Conservation (phyloP, 2,113 vertebrate species). For the Pteruthius melanotis region DNA sequence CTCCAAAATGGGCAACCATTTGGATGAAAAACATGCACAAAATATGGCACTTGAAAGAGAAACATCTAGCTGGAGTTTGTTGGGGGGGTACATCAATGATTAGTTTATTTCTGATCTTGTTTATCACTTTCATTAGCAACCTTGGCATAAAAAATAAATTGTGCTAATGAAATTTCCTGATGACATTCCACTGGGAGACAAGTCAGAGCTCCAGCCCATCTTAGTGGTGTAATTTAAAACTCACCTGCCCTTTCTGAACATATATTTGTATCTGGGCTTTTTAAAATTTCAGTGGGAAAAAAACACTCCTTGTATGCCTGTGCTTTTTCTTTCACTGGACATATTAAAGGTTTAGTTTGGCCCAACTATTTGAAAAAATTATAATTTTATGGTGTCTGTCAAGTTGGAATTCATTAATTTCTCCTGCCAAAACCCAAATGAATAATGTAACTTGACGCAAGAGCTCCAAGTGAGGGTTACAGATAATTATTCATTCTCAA, state of each 20-base stretch:
- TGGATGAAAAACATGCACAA: background rate
- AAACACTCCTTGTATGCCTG: background rate
- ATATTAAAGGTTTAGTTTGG: background rate
- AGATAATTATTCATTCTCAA: constrained; percentile 31
- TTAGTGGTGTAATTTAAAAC: background rate
- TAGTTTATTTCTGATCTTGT: constrained; percentile 31
- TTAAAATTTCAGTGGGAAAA: background rate
- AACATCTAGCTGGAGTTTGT: background rate
- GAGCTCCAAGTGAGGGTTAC: background rate
- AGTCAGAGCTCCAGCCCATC: background rate
- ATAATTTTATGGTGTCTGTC: background rate
- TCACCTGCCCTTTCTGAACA: background rate
- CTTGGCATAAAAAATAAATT: background rate
- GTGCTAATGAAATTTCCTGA: constrained; percentile 30
- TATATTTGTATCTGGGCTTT: background rate
- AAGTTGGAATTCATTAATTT: constrained; percentile 17
- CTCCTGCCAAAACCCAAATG: background rate
- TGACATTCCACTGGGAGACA: background rate
- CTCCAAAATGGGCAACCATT: background rate
- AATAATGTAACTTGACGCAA: background rate
- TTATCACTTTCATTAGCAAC: constrained; percentile 9
- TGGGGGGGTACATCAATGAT: background rate
- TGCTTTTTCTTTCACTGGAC: background rate
- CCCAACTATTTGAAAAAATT: background rate
- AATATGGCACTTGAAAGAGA: background rate